Conservation (phyloP, 2,888 invertebrate genomes). For the Erebia epiphron region DNA sequence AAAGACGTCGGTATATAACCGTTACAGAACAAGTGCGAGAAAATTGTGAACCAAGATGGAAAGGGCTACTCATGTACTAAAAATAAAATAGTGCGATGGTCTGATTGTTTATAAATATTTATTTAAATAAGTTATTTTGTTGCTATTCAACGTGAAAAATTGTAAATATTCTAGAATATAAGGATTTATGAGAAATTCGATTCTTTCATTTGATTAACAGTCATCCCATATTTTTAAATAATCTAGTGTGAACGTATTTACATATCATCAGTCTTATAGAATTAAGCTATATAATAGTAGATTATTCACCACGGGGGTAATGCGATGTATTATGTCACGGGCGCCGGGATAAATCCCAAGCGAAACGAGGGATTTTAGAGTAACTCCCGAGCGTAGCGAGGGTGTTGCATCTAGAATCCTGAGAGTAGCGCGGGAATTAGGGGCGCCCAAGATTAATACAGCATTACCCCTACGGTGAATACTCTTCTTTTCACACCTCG, state of each 20-base stretch:
- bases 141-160: slow-evolving; percentile 61
- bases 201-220: slow-evolving; percentile 38
- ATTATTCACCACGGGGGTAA: no score
- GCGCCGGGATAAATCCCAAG: no score
- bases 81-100: slow-evolving; percentile 16
- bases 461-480: no score
- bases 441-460: no score
- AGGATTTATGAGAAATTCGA: slow-evolving; percentile 47
- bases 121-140: slow-evolving; percentile 72
- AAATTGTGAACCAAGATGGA: neutral
- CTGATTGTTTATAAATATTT: slow-evolving; percentile 54
- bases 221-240: neutral
- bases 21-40: neutral
- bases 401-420: no score
- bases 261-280: neutral
- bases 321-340: no score
- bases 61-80: neutral
- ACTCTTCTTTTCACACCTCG: no score
- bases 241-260: neutral
- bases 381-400: no score
- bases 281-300: neutral
- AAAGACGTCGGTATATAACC: neutral
- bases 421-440: no score
- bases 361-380: no score
- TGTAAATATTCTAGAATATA: slow-evolving; percentile 67